phyloP scores from a whole-genome alignment of 2,113 vertebrate species.

The Pterocles burchelli region DNA sequence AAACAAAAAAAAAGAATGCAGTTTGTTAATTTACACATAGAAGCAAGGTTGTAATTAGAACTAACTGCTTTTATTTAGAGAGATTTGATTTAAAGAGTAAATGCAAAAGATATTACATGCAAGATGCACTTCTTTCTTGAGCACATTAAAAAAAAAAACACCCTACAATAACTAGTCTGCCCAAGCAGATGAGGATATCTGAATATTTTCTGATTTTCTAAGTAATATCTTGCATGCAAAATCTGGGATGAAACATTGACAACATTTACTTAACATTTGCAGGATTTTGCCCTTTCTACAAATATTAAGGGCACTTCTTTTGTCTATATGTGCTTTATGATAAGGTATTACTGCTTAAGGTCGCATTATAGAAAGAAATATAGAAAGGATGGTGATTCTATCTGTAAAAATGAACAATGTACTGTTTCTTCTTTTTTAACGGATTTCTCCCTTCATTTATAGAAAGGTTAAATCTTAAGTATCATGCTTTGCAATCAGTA shows the following conservation, averaged over 20 bases:
- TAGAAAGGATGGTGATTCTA: not conserved
- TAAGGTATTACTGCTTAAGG: not conserved
- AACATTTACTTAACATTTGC: not conserved
- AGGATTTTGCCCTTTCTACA: not conserved
- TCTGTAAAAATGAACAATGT: not conserved
- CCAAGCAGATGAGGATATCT: not conserved
- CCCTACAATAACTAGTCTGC: not conserved
- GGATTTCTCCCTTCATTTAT: conserved; percentile 4
- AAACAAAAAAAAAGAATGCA: conserved; percentile 26
- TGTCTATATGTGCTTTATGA: not conserved
- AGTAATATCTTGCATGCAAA: not conserved
- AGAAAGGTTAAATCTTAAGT: conserved; percentile 25
- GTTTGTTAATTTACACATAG: not conserved
- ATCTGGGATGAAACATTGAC: not conserved
- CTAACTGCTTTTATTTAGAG: not conserved
- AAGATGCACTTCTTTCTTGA: conserved; percentile 57
- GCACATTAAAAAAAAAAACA: not conserved
- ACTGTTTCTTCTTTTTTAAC: not conserved
- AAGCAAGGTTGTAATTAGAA: not conserved
- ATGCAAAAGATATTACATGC: not conserved
- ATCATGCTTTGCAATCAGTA: conserved; percentile 37
- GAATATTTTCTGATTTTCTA: not conserved
- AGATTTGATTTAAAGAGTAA: not conserved
- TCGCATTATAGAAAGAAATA: conserved; percentile 39
- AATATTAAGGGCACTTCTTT: not conserved